These are phyloP conservation scores for Podabrus alpinus DNA, from an alignment of 2,888 invertebrate genomes.

Conservation along the genomic window DNA sequence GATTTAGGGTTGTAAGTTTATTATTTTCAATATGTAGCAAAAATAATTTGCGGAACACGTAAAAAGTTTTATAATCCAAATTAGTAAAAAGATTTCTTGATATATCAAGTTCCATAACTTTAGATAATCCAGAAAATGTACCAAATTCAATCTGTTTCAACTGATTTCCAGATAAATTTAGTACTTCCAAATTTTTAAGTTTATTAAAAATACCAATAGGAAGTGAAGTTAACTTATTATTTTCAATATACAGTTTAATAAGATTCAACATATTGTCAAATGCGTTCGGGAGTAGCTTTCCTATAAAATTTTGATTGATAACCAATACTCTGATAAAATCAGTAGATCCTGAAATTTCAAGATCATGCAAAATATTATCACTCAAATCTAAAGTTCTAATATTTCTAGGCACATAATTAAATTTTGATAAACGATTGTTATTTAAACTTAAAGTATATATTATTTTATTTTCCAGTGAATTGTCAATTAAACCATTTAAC, in stretches of 20 bases:
- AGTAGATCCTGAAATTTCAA: not conserved
- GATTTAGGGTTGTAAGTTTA: conserved; percentile 9
- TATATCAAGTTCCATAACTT: conserved; percentile 4
- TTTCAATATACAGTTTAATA: not conserved
- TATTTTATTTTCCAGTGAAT: not conserved
- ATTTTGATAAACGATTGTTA: not conserved
- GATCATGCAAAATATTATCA: not conserved
- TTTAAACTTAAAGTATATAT: not conserved
- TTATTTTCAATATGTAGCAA: conserved; percentile 14
- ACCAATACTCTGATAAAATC: not conserved
- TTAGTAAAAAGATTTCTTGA: conserved; percentile 7
- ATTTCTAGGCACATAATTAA: not conserved
- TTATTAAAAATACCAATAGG: conserved; percentile 12
- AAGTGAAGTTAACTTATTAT: conserved; percentile 8
- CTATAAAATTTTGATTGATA: conserved; percentile 5
- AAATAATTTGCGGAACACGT: conserved; percentile 4
- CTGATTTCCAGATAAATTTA: conserved; percentile 11
- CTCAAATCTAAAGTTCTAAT: not conserved
- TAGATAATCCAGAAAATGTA: conserved; percentile 11
- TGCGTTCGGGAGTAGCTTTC: not conserved
- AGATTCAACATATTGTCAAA: not conserved
- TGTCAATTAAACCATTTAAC: not conserved
- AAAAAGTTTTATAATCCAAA: conserved; percentile 12
- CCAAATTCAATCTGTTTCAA: conserved; percentile 13
- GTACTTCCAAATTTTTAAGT: not conserved